Conservation (phyloP, 2,113 vertebrate species). For the Aegithalos caudatus region DNA sequence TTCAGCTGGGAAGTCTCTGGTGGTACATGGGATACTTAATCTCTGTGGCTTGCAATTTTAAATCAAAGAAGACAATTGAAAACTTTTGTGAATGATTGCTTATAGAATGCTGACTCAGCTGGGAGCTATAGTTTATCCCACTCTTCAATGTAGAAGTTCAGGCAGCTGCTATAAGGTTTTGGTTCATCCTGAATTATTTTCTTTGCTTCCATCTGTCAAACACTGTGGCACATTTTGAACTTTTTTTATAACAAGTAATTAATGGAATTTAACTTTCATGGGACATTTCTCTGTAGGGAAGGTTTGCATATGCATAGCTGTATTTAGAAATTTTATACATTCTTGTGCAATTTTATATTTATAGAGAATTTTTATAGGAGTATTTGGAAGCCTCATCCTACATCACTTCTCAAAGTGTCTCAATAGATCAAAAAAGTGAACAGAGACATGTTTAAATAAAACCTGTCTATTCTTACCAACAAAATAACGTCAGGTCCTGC, state of each 20-base stretch:
- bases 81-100: not conserved
- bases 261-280: not conserved
- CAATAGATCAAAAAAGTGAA: not conserved
- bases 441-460: not conserved
- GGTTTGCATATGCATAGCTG: not conserved
- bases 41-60: not conserved
- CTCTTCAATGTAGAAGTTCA: not conserved
- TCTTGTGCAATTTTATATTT: not conserved
- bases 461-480: not conserved
- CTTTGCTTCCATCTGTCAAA: not conserved
- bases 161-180: not conserved
- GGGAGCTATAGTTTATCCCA: not conserved
- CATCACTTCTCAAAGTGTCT: not conserved
- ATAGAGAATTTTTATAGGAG: not conserved
- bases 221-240: not conserved
- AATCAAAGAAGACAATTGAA: not conserved
- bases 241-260: not conserved
- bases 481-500: not conserved
- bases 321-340: not conserved
- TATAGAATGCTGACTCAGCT: not conserved
- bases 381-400: not conserved
- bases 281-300: not conserved
- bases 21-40: not conserved
- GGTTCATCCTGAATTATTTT: not conserved
- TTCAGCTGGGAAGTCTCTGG: not conserved